Base-by-base conservation (phyloP, 2,797 vertebrate species). In the Platalea minor region DNA sequence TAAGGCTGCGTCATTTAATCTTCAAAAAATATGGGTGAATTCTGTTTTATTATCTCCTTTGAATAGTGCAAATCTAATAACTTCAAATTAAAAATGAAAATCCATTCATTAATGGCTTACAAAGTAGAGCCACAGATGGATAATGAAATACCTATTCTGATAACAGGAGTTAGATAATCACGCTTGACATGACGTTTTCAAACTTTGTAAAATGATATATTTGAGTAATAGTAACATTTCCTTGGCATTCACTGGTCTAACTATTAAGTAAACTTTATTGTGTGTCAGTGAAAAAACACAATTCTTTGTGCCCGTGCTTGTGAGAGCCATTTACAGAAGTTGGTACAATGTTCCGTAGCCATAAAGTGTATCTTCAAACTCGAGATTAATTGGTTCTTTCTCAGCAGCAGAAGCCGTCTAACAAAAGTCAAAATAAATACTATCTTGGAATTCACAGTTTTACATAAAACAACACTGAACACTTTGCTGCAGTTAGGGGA, bases 401-500 rank as follows among this genome's bases (percentile, higher is more conserved):
- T 81, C 84, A 87, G 94, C 88, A 94, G 90, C 95, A 83, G 88
- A 82, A 96, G 88, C 88, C 3, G 0, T 91, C 88, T 93, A 95
- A 33, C 10, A 0, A 11, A 35, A 80, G 39, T 72, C 14, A 89
- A 25, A 91, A 93, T 61, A 92, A 95, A 73, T 20, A 11, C 80
- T 89, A 89, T 2, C 17, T 17, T 6, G 33, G 85, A 31, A 5
- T 65, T 90, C 61, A 54, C 54, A 81, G 82, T 28, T 78, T 54
- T 29, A 63, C 80, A 17, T 4, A 5, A 16, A 67, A 23, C 57
- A 46, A 20, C 95, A 60, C 39, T 18, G 59, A 33, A 2, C 9
- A 17, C 57, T 39, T 50, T 15, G 93, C 85, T 90, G 93, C 45
- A 7, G 50, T 11, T 25, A 17, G 61, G 93, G 1, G 7, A 7